Base-by-base conservation (phyloP, 1,140 invertebrate species). In the Acromyrmex charruanus region DNA sequence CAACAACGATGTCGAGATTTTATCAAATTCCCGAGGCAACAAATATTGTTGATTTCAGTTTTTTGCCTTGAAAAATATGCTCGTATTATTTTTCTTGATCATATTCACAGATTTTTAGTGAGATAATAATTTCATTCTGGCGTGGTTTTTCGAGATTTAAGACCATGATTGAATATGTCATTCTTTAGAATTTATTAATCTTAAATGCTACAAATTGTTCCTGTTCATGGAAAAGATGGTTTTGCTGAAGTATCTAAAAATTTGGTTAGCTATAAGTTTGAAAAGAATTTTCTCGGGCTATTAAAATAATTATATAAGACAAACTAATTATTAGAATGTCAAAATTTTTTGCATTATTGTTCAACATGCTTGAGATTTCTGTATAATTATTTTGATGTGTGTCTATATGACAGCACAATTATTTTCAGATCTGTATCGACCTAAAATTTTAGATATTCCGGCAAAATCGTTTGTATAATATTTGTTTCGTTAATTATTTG, bases 21-120 rank as follows among this genome's bases (percentile, higher is more conserved):
- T 87, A 87, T 90, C 80, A 61, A 74, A 74, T 84, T 39, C 25
- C 28, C 80, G 18, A n/a, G 55, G 80, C 69, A 84, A 84, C 39
- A 84, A 74, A 84, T 84, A 84, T 84, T 21, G 55, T 74, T 84
- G 80, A 84, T 84, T 84, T 39, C 25, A 53, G 14, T 59, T n/a
- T 65, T 79, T 68, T 61, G n/a, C 18, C 25, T 69, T 59, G 10
- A 12, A 49, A 7, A 58, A 49, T 65, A 66, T 77, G 39, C 18
- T 25, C 55, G 16, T 51, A 63, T 84, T 49, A 68, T 61, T 74
- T 39, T 55, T 39, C 18, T 21, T 59, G 68, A 31, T 59, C 12
- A 25, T 39, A 84, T 74, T 74, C 80, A 25, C 51, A 74, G 68
- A 49, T 74, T 35, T 84, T 74, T 14, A 28, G 61, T 61, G 14